Base-by-base conservation (phyloP, 2,888 invertebrate species). In the Odontomyia ornata region DNA sequence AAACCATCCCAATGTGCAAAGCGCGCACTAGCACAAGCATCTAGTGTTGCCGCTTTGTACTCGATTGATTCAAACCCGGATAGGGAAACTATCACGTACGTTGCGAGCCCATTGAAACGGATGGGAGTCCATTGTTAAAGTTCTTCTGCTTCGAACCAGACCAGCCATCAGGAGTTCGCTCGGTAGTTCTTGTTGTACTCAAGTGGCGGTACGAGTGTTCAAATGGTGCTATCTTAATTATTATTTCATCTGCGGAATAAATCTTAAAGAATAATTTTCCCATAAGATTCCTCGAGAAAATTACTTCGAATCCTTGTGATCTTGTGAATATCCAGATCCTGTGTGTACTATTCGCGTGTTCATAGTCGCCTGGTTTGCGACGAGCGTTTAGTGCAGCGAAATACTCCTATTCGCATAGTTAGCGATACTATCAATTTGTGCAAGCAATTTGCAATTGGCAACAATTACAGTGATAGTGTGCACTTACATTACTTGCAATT, bases 71-170 rank as follows among this genome's bases (percentile, higher is more conserved):
- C 65, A 65, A 1, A 18, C n/a, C 43, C 43, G 43, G 43, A 52
- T 65, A 1, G 62, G 28, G 15, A 25, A 62, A 28, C 62, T 25
- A 52, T 18, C 52, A 52, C 4, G 52, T 27, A 15, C 57, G 23
- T 57, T 36, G 36, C n/a, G n/a, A n/a, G 36, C 36, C 36, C 57
- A 23, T 18, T 25, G 13, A 27, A 11, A 25, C 28, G 11, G 13
- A 62, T 30, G 65, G 15, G 18, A 27, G n/a, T n/a, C 27, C 71
- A 72, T 72, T 72, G 56, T 27, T 72, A 46, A 72, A 72, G 47
- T 69, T 69, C 71, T 56, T 72, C 28, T 56, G 65, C 65, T 65
- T 65, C 36, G 56, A 56, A 52, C 52, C 52, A 46, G 56, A 72
- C 52, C 21, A 72, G 47, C 25, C 71, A 28, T 30, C 21, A 4